Evolutionary conservation across 2,113 vertebrate genomes (phyloP).

Genomic region (Dipodomys ordii): DNA sequence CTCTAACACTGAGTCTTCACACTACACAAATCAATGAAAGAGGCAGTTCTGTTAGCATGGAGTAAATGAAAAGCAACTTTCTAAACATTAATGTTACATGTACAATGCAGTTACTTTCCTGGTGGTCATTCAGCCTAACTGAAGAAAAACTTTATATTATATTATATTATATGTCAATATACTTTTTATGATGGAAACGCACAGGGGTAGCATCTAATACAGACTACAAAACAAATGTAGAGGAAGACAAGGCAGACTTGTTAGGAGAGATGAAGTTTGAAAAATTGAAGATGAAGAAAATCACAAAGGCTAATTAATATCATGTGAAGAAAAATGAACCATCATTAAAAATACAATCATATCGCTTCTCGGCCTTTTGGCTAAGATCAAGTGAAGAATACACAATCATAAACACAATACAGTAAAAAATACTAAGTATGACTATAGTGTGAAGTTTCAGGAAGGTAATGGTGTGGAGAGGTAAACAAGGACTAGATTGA

Average conservation of each 20-base stretch:
- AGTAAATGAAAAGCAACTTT: neutral
- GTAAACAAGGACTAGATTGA: neutral
- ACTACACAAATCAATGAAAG: neutral
- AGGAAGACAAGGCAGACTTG: neutral
- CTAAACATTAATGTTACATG: neutral
- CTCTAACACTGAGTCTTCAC: neutral
- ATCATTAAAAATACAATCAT: neutral
- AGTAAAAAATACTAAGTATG: neutral
- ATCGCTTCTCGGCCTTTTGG: neutral
- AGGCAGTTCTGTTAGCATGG: neutral
- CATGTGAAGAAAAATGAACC: neutral
- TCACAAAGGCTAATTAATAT: neutral
- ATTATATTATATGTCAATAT: neutral
- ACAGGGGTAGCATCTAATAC: neutral
- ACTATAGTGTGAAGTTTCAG: neutral
- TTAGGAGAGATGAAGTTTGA: neutral
- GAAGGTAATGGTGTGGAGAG: neutral
- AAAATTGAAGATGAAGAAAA: constrained; percentile 39
- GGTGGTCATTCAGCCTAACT: neutral
- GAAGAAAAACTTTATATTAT: neutral
- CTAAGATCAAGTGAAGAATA: no score
- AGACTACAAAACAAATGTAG: neutral
- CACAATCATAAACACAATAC: neutral
- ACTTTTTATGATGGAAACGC: neutral
- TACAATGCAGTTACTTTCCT: neutral